Evolutionary conservation across 2,797 vertebrate genomes (phyloP).

Genomic region (Coreius guichenoti): DNA sequence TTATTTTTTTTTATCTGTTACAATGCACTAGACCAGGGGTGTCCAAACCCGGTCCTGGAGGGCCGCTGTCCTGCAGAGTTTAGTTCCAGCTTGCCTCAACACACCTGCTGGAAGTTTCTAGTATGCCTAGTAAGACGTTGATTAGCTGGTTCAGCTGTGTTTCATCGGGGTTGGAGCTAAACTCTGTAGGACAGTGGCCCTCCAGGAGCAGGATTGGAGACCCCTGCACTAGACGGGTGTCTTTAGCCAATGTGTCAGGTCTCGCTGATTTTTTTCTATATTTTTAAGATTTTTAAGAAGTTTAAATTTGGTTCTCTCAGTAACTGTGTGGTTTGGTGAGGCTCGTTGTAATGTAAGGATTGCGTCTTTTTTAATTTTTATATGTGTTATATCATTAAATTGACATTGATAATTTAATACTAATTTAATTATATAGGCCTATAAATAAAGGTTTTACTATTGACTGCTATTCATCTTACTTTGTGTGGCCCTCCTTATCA

Average conservation of each 20-base stretch:
- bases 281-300: neutral
- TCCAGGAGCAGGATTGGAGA: no score
- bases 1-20: neutral
- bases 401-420: neutral
- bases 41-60: no score
- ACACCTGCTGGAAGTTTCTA: no score
- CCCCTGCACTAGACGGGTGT: neutral
- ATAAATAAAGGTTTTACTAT: conserved; percentile 37
- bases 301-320: neutral
- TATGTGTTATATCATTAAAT: neutral
- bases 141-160: no score
- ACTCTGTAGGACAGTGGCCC: no score
- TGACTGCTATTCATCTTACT: conserved; percentile 15
- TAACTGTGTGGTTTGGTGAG: neutral
- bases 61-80: no score
- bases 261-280: neutral
- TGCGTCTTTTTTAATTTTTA: neutral
- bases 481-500: conserved; percentile 32
- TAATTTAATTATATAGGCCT: neutral
- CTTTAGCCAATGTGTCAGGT: neutral
- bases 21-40: no score
- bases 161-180: no score
- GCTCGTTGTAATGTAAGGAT: neutral
- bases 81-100: no score
- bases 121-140: no score